These are phyloP conservation scores for Melitaea cinxia DNA, from an alignment of 1,140 invertebrate species.

Conservation along the genomic window DNA sequence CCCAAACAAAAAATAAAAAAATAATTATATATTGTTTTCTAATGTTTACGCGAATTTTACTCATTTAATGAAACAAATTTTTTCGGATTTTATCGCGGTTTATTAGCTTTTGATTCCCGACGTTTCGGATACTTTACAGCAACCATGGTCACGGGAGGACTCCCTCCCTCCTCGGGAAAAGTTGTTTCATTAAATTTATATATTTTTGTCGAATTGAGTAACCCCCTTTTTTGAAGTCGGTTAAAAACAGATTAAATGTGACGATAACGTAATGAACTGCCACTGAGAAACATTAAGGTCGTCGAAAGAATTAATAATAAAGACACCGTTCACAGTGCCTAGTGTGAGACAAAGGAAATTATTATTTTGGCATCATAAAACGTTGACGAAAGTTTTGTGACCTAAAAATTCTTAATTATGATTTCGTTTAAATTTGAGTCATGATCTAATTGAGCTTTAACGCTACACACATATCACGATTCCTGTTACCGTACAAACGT, in stretches of 20 bases:
- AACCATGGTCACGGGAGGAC: too few species aligned
- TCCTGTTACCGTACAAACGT: slow-evolving; percentile 43
- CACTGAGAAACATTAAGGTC: slow-evolving; percentile 2
- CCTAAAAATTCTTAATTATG: slow-evolving; percentile 14
- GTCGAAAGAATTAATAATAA: background rate
- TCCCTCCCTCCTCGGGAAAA: too few species aligned
- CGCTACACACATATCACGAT: slow-evolving; percentile 41
- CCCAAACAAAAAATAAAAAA: too few species aligned
- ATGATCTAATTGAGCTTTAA: slow-evolving; percentile 50
- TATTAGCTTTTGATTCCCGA: too few species aligned
- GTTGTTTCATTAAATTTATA: too few species aligned
- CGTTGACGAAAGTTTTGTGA: background rate
- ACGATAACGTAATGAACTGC: background rate
- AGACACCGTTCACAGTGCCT: background rate
- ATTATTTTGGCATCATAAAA: slow-evolving; percentile 1
- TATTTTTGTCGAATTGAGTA: too few species aligned
- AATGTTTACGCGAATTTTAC: too few species aligned
- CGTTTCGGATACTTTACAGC: too few species aligned
- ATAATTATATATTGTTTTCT: too few species aligned
- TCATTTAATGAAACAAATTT: too few species aligned
- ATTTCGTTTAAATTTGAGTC: slow-evolving; percentile 45
- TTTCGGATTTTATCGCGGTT: too few species aligned
- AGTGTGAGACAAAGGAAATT: background rate
- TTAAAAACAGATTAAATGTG: background rate
- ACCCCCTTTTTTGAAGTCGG: too few species aligned